Evolutionary conservation across 2,113 vertebrate species (phyloP), one percentile per base, ranked within the genome.

Genomic region (Ciconia maguari): DNA sequence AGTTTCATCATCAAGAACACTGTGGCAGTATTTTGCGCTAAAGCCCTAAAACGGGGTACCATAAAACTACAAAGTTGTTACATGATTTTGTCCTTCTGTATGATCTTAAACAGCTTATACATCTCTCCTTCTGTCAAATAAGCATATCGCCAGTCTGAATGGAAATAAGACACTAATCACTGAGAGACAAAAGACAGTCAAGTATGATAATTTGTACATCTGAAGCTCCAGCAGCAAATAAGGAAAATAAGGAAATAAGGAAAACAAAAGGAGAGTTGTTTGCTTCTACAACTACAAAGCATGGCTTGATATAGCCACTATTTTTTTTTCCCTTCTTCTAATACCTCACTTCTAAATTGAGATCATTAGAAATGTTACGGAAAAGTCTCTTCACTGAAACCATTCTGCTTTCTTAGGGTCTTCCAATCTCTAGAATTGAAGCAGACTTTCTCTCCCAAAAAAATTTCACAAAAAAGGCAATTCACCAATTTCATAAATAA

Each of bases 41-140:
- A 65, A 81, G 12, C 20, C 25, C 26, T 55, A 72, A 84, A 84
- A 78, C 0, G 0, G 4, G 6, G 10, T 18, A 68, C 34, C 22
- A 44, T 24, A 46, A 32, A 93, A 70, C 6, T 17, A 77, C 7
- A 3, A 55, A 51, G 15, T 5, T 51, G 7, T 27, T 46, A 58
- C 19, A 6, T 3, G 0, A 27, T 77, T 86, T 30, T 91, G 34
- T 20, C 68, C 26, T 62, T 55, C 25, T 42, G 4, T 29, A 25
- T 26, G 4, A 62, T 41, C 48, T 61, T 41, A 13, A 89, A 42
- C 32, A 92, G 34, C 16, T 71, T 41, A 36, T 8, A 38, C 16
- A 48, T 26, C 41, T 55, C 48, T 74, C 15, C 22, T 60, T 21
- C 58, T 38, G 22, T 24, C 32, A 72, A 64, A 58, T 6, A 55